Base-by-base conservation (phyloP, 30 jellyfish, hydroid and myxozoan genomes). In the Turritopsis rubra region DNA sequence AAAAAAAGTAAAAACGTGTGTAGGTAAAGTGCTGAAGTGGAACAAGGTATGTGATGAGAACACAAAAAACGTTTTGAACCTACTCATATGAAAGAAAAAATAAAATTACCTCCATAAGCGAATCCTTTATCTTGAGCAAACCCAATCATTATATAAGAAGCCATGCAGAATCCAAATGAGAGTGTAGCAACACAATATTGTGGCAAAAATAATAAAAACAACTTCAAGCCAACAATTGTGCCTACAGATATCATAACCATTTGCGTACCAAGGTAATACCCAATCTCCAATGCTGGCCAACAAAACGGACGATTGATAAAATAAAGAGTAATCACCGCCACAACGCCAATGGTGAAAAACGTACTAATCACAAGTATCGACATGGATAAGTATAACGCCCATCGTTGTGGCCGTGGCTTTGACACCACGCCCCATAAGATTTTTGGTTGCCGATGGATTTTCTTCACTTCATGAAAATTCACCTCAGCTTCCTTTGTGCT, bases 231-330 rank as follows among this genome's bases (percentile, higher is more conserved):
- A 21, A 85, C 22, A 0, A 85, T 89, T 1, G 95, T 89, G 19
- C 97, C 97, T 9, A 90, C 17, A 29, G 92, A 91, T 20, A 86
- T 52, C 74, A 90, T 73, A 41, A 86, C 65, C 71, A 85, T 77
- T 19, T 89, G 91, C 7, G 95, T 82, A 1, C 94, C 93, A 8
- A 84, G 21, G 87, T 85, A 72, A 72, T 90, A 85, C 1, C 97
- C 97, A 71, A 90, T 85, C 26, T 80, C 85, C 71, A 85, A 66
- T 1, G 97, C 80, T 21, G 88, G 85, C 71, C 86, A 85, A 29
- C 97, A 90, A 68, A 90, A 83, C 21, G 97, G 97, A 26, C 91
- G 54, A 31, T 90, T 90, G 28, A 83, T 73, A 1, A 90, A 72
- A 81, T 85, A 90, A 65, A 89, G 80, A 7, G 88, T 79, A 23